Conservation (phyloP, 2,113 vertebrate genomes). For the Trinectes maculatus region DNA sequence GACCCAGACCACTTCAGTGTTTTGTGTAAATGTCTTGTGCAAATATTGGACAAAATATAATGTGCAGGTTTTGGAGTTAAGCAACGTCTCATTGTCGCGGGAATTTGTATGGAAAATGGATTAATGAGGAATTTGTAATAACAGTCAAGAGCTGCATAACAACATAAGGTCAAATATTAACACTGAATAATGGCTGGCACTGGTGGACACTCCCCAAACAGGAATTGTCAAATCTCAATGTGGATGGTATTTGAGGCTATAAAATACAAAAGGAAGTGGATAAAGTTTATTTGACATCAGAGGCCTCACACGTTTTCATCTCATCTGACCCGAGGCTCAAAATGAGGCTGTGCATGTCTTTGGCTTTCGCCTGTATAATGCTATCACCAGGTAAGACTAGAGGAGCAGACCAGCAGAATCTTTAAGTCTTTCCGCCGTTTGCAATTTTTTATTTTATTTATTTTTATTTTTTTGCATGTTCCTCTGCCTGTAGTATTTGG, state of each 20-base stretch:
- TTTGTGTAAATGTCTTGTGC: not conserved
- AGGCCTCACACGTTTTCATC: not conserved
- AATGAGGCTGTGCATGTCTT: slow-evolving; percentile 14
- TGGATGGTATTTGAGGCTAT: not conserved
- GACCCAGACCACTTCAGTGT: not conserved
- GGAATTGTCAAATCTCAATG: not conserved
- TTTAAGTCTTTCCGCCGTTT: no score
- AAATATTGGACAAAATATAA: not conserved
- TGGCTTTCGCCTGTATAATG: slow-evolving; percentile 19
- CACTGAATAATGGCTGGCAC: not conserved
- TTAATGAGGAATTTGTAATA: not conserved
- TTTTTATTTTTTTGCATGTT: not conserved
- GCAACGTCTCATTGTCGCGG: not conserved
- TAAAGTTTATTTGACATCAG: slow-evolving; percentile 24
- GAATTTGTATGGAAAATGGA: not conserved
- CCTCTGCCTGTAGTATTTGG: slow-evolving; percentile 16
- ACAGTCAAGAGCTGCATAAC: not conserved
- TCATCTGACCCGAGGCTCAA: slow-evolving; percentile 1
- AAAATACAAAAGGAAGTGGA: slow-evolving; percentile 15
- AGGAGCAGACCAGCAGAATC: not conserved
- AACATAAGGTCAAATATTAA: not conserved
- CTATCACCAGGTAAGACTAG: slow-evolving; percentile 34
- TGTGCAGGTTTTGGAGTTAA: not conserved
- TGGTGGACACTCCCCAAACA: slow-evolving; percentile 3
- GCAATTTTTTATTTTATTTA: not conserved